Conservation (phyloP, 2,888 invertebrate species). For the Endotricha flammealis region DNA sequence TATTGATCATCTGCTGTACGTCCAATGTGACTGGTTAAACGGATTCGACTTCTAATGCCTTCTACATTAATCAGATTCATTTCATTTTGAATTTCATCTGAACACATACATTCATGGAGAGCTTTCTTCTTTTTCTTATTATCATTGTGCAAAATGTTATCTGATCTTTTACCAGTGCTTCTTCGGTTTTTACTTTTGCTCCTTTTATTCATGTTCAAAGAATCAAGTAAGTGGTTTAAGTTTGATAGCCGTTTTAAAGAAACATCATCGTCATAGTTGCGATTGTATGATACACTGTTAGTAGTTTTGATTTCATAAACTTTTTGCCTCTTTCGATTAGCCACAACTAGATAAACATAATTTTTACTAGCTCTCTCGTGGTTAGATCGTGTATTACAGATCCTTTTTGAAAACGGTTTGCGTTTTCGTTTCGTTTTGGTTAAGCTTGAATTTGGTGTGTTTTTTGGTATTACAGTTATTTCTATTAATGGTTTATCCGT, state of each 20-base stretch:
- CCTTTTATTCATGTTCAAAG: conserved; percentile 49
- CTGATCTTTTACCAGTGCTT: background rate
- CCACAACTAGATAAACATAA: conserved; percentile 37
- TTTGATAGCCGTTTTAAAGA: conserved; percentile 27
- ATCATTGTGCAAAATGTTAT: conserved; percentile 6
- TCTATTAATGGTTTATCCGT: conserved; percentile 40
- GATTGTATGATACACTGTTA: conserved; percentile 36
- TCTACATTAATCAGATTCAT: conserved; percentile 11
- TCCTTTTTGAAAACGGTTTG: conserved; percentile 24
- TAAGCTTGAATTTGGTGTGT: conserved; percentile 26
- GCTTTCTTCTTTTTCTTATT: conserved; percentile 9
- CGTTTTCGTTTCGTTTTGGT: conserved; percentile 31
- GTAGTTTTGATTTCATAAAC: conserved; percentile 47
- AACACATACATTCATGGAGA: conserved; percentile 20
- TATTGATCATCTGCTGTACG: conserved; percentile 49
- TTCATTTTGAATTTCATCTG: conserved; percentile 10
- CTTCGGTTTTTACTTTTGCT: conserved; percentile 28
- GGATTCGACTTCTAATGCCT: conserved; percentile 36
- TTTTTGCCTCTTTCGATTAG: conserved; percentile 38
- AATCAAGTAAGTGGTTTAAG: conserved; percentile 35
- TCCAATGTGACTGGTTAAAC: conserved; percentile 52
- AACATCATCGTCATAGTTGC: conserved; percentile 30
- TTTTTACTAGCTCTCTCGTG: conserved; percentile 40
- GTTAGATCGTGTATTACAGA: conserved; percentile 39
- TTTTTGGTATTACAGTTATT: conserved; percentile 50